Evolutionary conservation across 2,797 vertebrate genomes (phyloP), one percentile per base, ranked within the genome.

Genomic region (Ciconia nigra): DNA sequence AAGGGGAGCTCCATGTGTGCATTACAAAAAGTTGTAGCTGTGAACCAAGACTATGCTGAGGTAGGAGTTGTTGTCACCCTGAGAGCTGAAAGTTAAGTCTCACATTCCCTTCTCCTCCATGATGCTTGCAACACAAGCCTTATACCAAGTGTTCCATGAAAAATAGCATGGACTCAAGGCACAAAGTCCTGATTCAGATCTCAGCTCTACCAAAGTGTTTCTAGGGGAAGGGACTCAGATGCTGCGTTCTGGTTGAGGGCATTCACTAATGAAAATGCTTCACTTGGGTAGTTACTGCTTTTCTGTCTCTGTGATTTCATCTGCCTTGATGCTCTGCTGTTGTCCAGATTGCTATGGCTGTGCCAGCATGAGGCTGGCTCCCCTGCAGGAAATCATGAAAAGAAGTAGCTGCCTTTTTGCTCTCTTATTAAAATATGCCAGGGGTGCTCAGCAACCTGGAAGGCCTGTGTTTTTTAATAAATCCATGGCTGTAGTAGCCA

Each of bases 371-470:
- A 77, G 31, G 46, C 71, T 25, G 17, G 25, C 62, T 94, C 33
- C 74, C 73, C 59, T 28, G 57, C 69, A 81, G 73, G 42, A 83
- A 77, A 28, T 65, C 31, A 24, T 29, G 61, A 74, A 83, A 87
- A 88, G 65, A 93, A 80, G 71, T 33, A 29, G 28, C 67, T 85
- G 47, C 41, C 29, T 95, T 92, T 92, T 65, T 66, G 20, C 49
- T 78, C 59, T 74, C 44, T 49, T 79, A 71, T 37, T 91, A 90
- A 89, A 93, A 80, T 83, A 46, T 54, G 61, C 55, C 33, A 21
- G 41, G 61, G 61, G 39, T 92, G 52, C 84, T 78, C 79, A 89
- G 82, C 79, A 95, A n/a, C 76, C 72, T 46, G 35, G 51, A 83
- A 89, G 26, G 52, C 58, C 33, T 22, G 11, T 57, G 63, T 35